Base-by-base conservation (phyloP, 2,888 invertebrate genomes). In the Leucoptera coffeella region DNA sequence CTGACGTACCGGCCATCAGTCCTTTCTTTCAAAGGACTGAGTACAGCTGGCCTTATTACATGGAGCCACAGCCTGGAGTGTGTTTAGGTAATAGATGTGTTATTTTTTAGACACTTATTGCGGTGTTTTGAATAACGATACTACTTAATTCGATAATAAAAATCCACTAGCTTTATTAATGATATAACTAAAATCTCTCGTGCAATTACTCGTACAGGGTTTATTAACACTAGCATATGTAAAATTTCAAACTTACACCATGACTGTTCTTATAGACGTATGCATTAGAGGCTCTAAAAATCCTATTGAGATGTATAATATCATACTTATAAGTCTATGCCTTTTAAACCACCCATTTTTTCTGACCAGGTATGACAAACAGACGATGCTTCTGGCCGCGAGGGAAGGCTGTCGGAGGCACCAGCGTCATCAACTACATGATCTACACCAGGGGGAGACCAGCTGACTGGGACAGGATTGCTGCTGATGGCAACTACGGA, bases 381-480 rank as follows among this genome's bases (percentile, higher is more conserved):
- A 41, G 51, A 20, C 41, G 49, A 28, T 81, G 85, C 41, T 79
- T 75, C 38, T 79, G 85, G 78, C 82, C 84, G 0, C 62, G 82
- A 32, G 89, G 89, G 0, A 80, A 80, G 43, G 83, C 81, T 1
- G 49, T 87, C 11, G 90, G 91, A 1, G 90, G 89, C 1, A 82
- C 84, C 3, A 87, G 87, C 14, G 77, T 83, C 8, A 78, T 89
- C 4, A 91, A 91, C 58, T 90, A 85, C 45, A 81, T 91, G 80
- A 75, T 86, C 4, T 89, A 90, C 47, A 79, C 85, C 0, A 72
- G 91, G 25, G 90, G 90, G 1, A 74, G 81, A 31, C 72, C 73
- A 15, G 50, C 49, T 13, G 85, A 86, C 50, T 86, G 78, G 57
- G 78, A 86, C 41, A 50, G 65, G 12, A 85, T 85, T 74, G 77